These are phyloP conservation scores for Papilio dardanus DNA, from an alignment of 1,140 invertebrate species.

Conservation along the genomic window DNA sequence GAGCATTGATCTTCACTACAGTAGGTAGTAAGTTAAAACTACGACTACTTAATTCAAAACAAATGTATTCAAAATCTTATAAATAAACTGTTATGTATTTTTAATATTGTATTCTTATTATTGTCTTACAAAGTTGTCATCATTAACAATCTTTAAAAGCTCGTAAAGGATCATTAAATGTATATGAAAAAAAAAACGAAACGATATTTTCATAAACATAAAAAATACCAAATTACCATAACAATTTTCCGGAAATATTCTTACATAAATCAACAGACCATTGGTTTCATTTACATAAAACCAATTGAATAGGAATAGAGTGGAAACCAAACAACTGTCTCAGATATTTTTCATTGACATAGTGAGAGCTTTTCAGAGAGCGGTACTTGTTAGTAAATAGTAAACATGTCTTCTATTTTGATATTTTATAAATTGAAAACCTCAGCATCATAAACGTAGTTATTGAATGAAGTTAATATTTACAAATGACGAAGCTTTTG, in stretches of 20 bases:
- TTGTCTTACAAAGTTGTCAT: not conserved
- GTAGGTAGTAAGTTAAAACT: not conserved
- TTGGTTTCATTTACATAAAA: constrained; percentile 19
- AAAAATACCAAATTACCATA: not conserved
- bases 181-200: not conserved
- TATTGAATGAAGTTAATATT: not conserved
- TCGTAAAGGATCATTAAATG: not conserved
- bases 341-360: constrained; percentile 23
- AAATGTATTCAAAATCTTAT: not conserved
- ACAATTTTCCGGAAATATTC: constrained; percentile 13
- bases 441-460: not conserved
- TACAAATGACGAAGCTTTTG: no score
- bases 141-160: not conserved
- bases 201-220: not conserved
- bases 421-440: not conserved
- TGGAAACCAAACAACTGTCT: constrained; percentile 25
- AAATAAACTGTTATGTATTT: no score
- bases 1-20: not conserved
- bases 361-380: no score
- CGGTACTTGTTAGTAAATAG: not conserved
- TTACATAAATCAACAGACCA: constrained; percentile 3
- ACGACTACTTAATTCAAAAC: not conserved
- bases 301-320: constrained; percentile 18
- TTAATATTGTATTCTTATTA: no score
- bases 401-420: not conserved